These are phyloP conservation scores for Agrochola circellaris DNA, from an alignment of 2,888 invertebrate genomes.

Conservation along the genomic window DNA sequence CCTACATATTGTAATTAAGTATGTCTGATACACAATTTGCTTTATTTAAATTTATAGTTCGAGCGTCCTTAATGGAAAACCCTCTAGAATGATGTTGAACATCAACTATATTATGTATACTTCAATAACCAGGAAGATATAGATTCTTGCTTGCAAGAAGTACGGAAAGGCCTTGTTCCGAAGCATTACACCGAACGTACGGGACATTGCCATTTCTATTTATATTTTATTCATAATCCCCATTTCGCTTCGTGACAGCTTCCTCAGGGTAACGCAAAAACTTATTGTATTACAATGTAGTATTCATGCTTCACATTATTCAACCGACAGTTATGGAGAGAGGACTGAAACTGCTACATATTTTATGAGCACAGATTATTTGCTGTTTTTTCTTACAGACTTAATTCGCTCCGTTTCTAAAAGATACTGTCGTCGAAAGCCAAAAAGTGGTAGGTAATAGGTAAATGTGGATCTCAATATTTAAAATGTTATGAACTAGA, in stretches of 20 bases:
- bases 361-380: not conserved
- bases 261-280: not conserved
- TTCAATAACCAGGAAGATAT: not conserved
- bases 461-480: not conserved
- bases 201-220: conserved; percentile 1
- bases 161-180: not conserved
- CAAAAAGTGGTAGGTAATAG: not conserved
- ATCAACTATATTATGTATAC: not conserved
- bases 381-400: not conserved
- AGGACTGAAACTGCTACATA: not conserved
- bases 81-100: not conserved
- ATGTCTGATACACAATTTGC: not conserved
- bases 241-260: conserved; percentile 6
- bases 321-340: not conserved
- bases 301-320: conserved; percentile 15
- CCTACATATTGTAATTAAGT: too few relatives aligned
- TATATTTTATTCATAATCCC: conserved; percentile 28
- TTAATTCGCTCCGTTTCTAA: not conserved
- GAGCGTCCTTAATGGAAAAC: too few relatives aligned
- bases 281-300: not conserved
- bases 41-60: not conserved
- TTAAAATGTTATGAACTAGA: not conserved
- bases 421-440: not conserved
- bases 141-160: not conserved
- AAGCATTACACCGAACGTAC: not conserved